Base-by-base conservation (phyloP, 1,140 invertebrate genomes). In the Yoshiicerus persimilis region DNA sequence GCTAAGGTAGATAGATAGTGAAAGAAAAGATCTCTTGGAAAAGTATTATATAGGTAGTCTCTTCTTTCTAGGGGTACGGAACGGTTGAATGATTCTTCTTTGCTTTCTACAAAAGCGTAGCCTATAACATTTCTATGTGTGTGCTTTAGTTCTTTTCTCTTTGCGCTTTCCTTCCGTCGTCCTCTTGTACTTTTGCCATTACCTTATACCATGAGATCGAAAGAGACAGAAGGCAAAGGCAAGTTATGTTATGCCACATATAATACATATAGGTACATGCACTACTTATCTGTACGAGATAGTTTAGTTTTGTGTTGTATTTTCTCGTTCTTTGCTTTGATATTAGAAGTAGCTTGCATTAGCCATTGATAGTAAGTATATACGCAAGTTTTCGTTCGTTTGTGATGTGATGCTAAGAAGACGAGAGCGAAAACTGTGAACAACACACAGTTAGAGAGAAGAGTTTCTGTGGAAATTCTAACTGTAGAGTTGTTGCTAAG, bases 41-140 rank as follows among this genome's bases (percentile, higher is more conserved):
- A 80, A 38, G 75, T 38, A 80, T 80, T 80, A 80, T 34, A 80
- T 34, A 80, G 20, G n/a, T n/a, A 70, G 25, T 70, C 25, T 80
- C 30, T 80, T 80, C 75, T 32, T 80, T 34, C 75, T 80, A 36
- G 20, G 34, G 30, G 32, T 36, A 84, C 83, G 39, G 39, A 84
- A 84, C 83, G 83, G 83, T 41, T 84, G 83, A 62, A 84, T 84
- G 83, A 84, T 84, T 84, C 83, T 56, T 30, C 83, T 84, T 84
- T 47, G 83, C 83, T 84, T 84, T 84, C 83, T 47, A 47, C 75
- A 38, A 56, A 56, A 70, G 10, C 66, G 25, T 70, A 70, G 23
- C 20, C 83, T 84, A n/a, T 84, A 27, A 6, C 38, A 39, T 30
- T 3, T 38, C 77, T 38, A 34, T 20, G 9, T 36, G n/a, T 38